Evolutionary conservation across 35 echinoderm and acorn worm genomes (phyloP).

Genomic region (Lytechinus pictus): DNA sequence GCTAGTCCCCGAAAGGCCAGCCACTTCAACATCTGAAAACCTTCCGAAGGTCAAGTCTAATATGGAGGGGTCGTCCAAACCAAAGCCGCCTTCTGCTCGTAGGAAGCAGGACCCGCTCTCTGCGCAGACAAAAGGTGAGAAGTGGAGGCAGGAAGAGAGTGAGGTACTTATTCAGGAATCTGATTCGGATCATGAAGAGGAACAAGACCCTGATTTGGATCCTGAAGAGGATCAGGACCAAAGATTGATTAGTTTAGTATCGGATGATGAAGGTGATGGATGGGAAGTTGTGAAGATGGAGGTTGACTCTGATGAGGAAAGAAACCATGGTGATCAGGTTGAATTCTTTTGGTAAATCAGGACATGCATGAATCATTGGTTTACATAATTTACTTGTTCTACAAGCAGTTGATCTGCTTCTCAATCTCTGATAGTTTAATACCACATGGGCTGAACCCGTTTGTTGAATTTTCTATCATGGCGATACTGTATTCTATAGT

Average conservation of each 20-base stretch:
- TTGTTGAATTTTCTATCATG: too few species aligned
- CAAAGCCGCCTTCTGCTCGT: background rate
- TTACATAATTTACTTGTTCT: too few species aligned
- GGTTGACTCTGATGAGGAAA: background rate
- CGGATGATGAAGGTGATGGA: background rate
- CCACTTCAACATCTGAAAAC: too few species aligned
- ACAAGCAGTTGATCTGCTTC: too few species aligned
- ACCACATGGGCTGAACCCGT: too few species aligned
- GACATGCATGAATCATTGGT: too few species aligned
- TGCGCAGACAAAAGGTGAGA: background rate
- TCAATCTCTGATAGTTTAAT: too few species aligned
- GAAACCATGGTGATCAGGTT: too few species aligned
- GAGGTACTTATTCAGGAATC: background rate
- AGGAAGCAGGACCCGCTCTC: background rate
- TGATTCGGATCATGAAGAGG: background rate
- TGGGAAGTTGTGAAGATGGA: background rate
- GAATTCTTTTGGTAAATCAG: too few species aligned
- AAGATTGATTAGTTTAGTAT: background rate
- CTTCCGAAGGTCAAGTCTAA: background rate
- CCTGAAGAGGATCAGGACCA: background rate
- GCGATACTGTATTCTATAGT: too few species aligned
- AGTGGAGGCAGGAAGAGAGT: background rate
- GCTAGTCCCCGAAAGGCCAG: background rate
- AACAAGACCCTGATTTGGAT: background rate
- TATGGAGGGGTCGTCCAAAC: background rate